A percentile compares a stretch with the other conserved stretches of the same genome.
These are phyloP conservation scores for Anguilla anguilla DNA, from an alignment of 2,797 vertebrate species.

Conservation along the genomic window DNA sequence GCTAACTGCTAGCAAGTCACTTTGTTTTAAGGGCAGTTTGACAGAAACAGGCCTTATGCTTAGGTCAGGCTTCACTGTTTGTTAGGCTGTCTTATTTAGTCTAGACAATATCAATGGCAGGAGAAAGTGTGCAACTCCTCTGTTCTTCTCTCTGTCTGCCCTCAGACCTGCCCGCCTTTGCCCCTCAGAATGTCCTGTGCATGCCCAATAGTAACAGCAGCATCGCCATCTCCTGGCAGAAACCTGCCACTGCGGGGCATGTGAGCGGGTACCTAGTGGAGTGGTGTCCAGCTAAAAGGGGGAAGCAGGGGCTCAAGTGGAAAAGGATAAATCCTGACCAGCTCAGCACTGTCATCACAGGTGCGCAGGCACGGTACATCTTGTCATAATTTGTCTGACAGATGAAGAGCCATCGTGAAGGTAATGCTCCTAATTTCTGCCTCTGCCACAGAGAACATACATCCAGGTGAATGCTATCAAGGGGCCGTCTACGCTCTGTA, in stretches of 20 bases:
- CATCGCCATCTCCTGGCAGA: slow-evolving; percentile 79
- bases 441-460: slow-evolving; percentile 59
- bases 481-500: slow-evolving; percentile 70
- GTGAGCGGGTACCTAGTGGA: slow-evolving; percentile 74
- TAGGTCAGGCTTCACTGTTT: neutral
- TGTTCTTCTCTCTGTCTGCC: slow-evolving; percentile 8
- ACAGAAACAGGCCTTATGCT: neutral
- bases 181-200: slow-evolving; percentile 43
- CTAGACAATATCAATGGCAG: neutral
- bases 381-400: neutral
- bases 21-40: neutral
- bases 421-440: neutral
- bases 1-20: neutral
- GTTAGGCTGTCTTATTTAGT: neutral
- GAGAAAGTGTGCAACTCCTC: neutral
- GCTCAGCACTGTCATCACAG: slow-evolving; percentile 64
- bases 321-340: slow-evolving; percentile 55
- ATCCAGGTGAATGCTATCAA: slow-evolving; percentile 74
- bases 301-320: slow-evolving; percentile 65
- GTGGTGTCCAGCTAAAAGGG: slow-evolving; percentile 67
- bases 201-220: slow-evolving; percentile 37
- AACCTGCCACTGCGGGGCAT: neutral
- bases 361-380: slow-evolving; percentile 59
- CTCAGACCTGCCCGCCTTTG: slow-evolving; percentile 45
- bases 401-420: neutral